These are phyloP conservation scores for Stichodactyla helianthus DNA, from an alignment of 64 coral and sea anemone species.

Conservation along the genomic window DNA sequence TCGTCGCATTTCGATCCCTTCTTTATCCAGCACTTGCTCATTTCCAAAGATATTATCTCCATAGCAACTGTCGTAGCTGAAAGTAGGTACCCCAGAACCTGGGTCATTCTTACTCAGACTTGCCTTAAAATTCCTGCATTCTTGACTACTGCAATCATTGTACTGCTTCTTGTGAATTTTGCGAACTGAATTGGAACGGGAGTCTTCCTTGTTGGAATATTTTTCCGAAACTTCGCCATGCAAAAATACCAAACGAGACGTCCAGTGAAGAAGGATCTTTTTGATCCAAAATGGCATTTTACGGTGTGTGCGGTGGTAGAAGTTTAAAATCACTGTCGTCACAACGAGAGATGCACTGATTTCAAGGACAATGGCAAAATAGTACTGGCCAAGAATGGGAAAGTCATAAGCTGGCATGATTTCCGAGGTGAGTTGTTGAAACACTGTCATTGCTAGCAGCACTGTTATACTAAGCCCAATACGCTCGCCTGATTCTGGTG, in stretches of 20 bases:
- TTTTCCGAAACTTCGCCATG: conserved; percentile 26
- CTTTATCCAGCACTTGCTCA: not conserved
- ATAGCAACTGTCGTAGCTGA: not conserved
- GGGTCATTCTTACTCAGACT: not conserved
- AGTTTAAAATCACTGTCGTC: conserved; percentile 79
- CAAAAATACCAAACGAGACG: conserved; percentile 51
- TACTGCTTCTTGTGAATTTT: not conserved
- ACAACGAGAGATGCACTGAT: conserved; percentile 63
- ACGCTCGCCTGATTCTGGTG: conserved; percentile 82
- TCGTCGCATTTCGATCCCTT: not conserved
- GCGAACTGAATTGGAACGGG: not conserved
- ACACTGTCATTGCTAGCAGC: conserved; percentile 80
- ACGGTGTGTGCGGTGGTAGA: conserved; percentile 81
- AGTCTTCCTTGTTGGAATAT: conserved; percentile 8
- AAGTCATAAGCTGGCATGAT: conserved; percentile 90
- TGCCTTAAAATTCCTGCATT: not conserved
- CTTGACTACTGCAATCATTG: not conserved
- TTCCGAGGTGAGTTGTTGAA: conserved; percentile 82
- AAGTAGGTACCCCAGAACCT: not conserved
- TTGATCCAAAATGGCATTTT: conserved; percentile 71
- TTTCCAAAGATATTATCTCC: not conserved
- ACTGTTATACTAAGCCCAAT: conserved; percentile 88
- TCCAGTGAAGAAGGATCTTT: conserved; percentile 60
- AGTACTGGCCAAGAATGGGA: conserved; percentile 78
- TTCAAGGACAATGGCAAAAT: conserved; percentile 82